phyloP scores from a whole-genome alignment of 2,797 vertebrate species.

The Chelonia mydas region DNA sequence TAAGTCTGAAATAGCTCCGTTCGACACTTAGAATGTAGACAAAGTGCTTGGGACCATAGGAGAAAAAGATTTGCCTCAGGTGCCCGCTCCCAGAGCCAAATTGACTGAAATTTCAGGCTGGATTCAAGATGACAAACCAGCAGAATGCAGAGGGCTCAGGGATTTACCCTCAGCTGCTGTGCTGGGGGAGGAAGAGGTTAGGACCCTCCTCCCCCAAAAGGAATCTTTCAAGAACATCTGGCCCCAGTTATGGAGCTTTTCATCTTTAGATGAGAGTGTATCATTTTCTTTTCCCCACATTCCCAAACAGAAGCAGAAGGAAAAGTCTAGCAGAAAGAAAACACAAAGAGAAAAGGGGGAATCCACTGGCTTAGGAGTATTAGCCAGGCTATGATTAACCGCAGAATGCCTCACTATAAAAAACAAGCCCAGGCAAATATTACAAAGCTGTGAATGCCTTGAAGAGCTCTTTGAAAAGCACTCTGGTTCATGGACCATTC shows the following conservation, averaged over 20 bases:
- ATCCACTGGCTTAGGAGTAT: background rate
- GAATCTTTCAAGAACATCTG: slow-evolving; percentile 72
- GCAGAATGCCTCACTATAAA: background rate
- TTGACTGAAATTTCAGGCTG: slow-evolving; percentile 17
- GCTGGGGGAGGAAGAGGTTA: slow-evolving; percentile 15
- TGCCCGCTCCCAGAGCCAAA: background rate
- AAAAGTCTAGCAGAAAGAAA: slow-evolving; percentile 18
- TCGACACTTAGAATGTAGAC: background rate
- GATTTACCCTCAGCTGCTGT: slow-evolving; percentile 51
- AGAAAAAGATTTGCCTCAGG: slow-evolving; percentile 2
- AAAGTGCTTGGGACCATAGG: background rate
- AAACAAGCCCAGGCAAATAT: slow-evolving; percentile 4
- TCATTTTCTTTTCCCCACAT: slow-evolving; percentile 26
- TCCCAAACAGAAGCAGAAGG: slow-evolving; percentile 21
- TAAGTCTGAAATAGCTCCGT: background rate
- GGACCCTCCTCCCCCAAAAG: slow-evolving; percentile 65
- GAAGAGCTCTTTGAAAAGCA: background rate
- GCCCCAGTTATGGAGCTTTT: slow-evolving; percentile 33
- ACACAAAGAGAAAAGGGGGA: background rate
- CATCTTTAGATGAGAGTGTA: slow-evolving; percentile 43
- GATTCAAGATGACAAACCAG: slow-evolving; percentile 49
- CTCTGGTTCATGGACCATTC: background rate
- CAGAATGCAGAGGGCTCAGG: slow-evolving; percentile 6
- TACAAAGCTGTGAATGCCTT: background rate
- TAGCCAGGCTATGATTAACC: background rate